phyloP scores from a whole-genome alignment of 1,140 invertebrate species.

The Hylyphantes graminicola region DNA sequence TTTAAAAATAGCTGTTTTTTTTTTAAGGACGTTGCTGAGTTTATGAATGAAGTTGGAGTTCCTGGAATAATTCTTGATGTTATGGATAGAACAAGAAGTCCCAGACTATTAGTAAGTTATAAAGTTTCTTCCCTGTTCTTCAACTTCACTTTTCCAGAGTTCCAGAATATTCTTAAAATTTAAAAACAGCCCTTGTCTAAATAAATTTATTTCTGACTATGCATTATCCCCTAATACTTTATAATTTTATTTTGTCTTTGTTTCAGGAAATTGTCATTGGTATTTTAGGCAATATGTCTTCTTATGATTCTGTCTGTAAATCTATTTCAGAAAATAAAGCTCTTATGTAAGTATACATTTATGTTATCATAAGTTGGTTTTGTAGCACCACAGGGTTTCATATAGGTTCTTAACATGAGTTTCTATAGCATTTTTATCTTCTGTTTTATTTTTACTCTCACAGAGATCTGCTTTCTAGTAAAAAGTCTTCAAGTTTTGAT shows the following conservation, averaged over 20 bases:
- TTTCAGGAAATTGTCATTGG: conserved; percentile 31
- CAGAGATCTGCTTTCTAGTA: neutral
- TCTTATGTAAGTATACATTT: conserved; percentile 9
- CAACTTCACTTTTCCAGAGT: neutral
- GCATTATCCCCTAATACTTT: neutral
- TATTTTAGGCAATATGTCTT: conserved; percentile 33
- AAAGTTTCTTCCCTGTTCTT: neutral
- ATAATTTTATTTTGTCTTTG: neutral
- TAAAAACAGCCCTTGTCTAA: neutral
- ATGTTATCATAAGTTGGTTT: neutral
- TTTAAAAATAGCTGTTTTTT: neutral
- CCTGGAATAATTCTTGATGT: conserved; percentile 35
- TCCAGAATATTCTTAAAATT: neutral
- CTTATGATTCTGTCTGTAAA: conserved; percentile 3
- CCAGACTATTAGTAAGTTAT: conserved; percentile 25
- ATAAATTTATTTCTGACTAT: neutral
- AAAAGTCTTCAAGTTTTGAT: too few species aligned
- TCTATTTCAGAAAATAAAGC: conserved; percentile 5
- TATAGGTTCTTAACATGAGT: neutral
- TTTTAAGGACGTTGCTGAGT: conserved; percentile 36
- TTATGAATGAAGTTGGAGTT: neutral
- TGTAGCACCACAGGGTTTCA: neutral
- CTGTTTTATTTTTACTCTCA: neutral
- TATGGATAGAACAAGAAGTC: conserved; percentile 37
- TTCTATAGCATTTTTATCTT: neutral